Evolutionary conservation across 2,888 invertebrate genomes (phyloP).

Genomic region (Ennomos erosarius): DNA sequence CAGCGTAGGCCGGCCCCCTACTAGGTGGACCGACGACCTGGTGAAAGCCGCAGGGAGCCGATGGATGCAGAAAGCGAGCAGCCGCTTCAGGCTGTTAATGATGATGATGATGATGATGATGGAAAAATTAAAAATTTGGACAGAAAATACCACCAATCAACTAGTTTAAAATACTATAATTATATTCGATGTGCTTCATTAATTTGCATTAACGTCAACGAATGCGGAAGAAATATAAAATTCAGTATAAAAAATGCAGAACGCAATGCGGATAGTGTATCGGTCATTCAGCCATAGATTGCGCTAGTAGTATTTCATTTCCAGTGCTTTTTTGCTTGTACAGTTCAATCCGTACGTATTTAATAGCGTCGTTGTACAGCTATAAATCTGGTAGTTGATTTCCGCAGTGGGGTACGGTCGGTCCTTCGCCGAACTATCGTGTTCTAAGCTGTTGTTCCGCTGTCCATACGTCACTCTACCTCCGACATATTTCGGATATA

Average conservation of each 20-base stretch:
- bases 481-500: constrained; percentile 10
- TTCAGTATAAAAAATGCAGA: constrained; percentile 32
- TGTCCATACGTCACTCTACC: constrained; percentile 24
- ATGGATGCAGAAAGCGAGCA: no score
- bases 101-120: no score
- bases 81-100: no score
- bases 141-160: no score
- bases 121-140: no score
- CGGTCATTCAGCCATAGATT: constrained; percentile 26
- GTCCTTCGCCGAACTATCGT: constrained; percentile 15
- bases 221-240: constrained; percentile 15
- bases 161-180: no score
- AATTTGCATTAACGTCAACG: background rate
- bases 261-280: constrained; percentile 40
- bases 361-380: constrained; percentile 25
- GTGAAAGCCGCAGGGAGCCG: no score
- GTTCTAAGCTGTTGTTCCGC: constrained; percentile 23
- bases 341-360: constrained; percentile 18
- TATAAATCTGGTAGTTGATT: constrained; percentile 36
- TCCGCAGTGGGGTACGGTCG: constrained; percentile 29
- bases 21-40: no score
- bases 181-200: no score
- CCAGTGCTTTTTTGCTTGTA: constrained; percentile 29
- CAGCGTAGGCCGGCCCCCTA: no score
- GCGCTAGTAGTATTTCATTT: constrained; percentile 37